Evolutionary conservation across 2,797 vertebrate genomes (phyloP), one percentile per base, ranked within the genome.

Genomic region (Semotilus atromaculatus): DNA sequence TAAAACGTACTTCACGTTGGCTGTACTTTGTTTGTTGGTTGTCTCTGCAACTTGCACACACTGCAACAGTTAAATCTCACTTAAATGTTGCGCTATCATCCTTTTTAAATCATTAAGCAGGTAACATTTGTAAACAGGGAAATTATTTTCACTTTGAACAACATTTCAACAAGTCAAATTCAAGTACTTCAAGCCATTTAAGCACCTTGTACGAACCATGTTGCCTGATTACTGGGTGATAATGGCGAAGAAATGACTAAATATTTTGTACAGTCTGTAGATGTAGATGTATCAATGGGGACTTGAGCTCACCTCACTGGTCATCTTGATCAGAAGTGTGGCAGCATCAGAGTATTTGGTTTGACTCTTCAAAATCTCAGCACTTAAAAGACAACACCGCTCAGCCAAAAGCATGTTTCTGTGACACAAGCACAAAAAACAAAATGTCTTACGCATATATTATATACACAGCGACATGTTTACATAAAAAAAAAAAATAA

Each of bases 301-400:
- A 40, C 11, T n/a, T 18, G 23, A 48, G 19, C 90, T 93, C 93
- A 99, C 98, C 97, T 99, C 98, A 85, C 97, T 98, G 80, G 98
- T 99, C 95, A 99, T 96, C 89, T 99, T 97, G 86, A 99, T 99
- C 67, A 99, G 95, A 58, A 99, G 97, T 85, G 97, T 94, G 78
- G 98, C 98, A 84, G 98, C 97, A 10, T 99, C 98, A 0, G 98
- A 98, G 81, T 97, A 99, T 91, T 99, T 99, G 83, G 91, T 92
- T 93, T 99, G 98, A 93, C 97, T 99, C 94, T 99, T 99, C 81
- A 99, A 94, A 75, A 99, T 96, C 91, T 99, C 98, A 71, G 97
- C 96, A 90, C 97, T 99, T 87, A 99, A 95, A 72, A 99, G 91
- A 82, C 97, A 97, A 90, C 98, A 99, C 87, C 98, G 96, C 93